phyloP scores from a whole-genome alignment of 2,888 invertebrate genomes.

The Gisinianus flammeolus region DNA sequence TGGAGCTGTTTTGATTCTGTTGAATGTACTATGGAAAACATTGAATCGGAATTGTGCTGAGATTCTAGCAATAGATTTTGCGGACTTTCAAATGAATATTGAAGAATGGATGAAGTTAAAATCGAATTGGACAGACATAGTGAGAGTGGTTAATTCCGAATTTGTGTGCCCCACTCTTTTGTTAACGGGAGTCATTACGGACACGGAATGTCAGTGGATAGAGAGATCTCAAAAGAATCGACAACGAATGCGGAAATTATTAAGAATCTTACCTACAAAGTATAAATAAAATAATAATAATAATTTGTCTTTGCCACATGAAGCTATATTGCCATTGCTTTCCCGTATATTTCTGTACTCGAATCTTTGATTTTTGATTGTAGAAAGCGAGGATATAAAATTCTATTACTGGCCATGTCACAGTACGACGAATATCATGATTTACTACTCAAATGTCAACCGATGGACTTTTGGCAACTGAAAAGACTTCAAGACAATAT shows the following conservation, averaged over 20 bases:
- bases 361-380: neutral
- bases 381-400: slow-evolving; percentile 18
- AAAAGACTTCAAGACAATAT: neutral
- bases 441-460: slow-evolving; percentile 22
- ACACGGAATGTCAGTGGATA: slow-evolving; percentile 22
- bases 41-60: slow-evolving; percentile 30
- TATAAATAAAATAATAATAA: neutral
- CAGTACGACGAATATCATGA: slow-evolving; percentile 15
- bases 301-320: neutral
- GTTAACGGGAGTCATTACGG: neutral
- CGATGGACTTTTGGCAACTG: slow-evolving; percentile 14
- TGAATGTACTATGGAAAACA: slow-evolving; percentile 19
- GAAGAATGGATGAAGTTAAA: slow-evolving; percentile 33
- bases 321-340: no score
- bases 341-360: neutral
- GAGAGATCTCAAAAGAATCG: slow-evolving; percentile 26
- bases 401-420: slow-evolving; percentile 15
- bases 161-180: neutral
- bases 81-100: neutral
- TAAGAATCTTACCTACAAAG: slow-evolving; percentile 27
- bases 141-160: neutral
- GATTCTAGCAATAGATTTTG: slow-evolving; percentile 16
- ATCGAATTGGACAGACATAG: slow-evolving; percentile 19
- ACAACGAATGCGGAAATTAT: slow-evolving; percentile 29
- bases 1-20: slow-evolving; percentile 15